A percentile compares a stretch with the other conserved stretches of the same genome.
These are phyloP conservation scores for Hydractinia echinata DNA, from an alignment of 30 jellyfish, hydroid and myxozoan genomes.

Conservation along the genomic window DNA sequence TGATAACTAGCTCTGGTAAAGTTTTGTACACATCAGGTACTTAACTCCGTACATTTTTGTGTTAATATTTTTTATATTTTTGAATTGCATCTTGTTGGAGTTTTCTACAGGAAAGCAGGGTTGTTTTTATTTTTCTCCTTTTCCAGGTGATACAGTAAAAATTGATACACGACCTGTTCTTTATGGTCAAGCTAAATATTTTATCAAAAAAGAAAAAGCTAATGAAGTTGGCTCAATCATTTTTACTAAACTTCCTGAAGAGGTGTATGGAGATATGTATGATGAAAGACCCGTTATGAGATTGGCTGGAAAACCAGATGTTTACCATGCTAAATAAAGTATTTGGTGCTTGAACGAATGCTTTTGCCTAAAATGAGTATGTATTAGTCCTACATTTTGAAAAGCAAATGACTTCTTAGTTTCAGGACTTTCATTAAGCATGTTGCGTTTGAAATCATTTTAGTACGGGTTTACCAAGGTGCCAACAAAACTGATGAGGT, in stretches of 20 bases:
- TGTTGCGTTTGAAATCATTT: background rate
- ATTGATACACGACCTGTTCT: conserved; percentile 17
- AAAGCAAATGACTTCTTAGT: background rate
- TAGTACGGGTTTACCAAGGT: conserved; percentile 18
- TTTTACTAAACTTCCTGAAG: conserved; percentile 22
- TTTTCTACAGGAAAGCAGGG: too few species aligned
- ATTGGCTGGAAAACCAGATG: conserved; percentile 21
- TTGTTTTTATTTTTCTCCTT: too few species aligned
- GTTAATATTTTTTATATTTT: too few species aligned
- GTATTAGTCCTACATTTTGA: background rate
- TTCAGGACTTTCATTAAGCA: background rate
- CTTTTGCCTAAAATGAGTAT: conserved; percentile 7
- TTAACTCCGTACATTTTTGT: too few species aligned
- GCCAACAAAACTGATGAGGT: background rate
- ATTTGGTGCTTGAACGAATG: conserved; percentile 9
- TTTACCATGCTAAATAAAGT: background rate
- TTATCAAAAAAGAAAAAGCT: conserved; percentile 12
- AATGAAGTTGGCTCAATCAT: conserved; percentile 7
- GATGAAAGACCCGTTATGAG: conserved; percentile 20
- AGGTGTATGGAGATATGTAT: conserved; percentile 13
- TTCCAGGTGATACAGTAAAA: conserved; percentile 18
- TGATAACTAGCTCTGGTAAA: conserved; percentile 13
- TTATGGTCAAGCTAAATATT: conserved; percentile 1
- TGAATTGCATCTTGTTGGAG: too few species aligned
- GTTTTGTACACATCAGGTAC: conserved; percentile 16